Conservation (phyloP, 1,140 invertebrate species). For the Triops longicaudatus region DNA sequence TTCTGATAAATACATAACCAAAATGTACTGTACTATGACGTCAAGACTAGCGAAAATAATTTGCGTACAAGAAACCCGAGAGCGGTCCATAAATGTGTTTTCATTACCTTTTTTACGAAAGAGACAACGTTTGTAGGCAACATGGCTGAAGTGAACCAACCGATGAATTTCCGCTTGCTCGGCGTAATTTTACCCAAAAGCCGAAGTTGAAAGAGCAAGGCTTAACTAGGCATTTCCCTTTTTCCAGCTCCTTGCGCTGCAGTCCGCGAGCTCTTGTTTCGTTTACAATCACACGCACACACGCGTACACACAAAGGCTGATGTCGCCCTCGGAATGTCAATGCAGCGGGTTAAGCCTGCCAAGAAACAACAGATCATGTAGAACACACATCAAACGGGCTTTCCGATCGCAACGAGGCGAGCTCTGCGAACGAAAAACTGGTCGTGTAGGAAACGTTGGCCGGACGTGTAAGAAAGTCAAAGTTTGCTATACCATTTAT, state of each 20-base stretch:
- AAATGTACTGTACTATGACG: neutral
- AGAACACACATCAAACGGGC: neutral
- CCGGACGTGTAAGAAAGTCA: no score
- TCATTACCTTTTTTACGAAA: conserved; percentile 68
- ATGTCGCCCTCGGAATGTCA: no score
- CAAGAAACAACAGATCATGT: neutral
- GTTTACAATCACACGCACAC: no score
- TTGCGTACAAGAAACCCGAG: no score
- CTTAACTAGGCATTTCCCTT: no score
- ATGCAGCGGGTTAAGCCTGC: neutral
- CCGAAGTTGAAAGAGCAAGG: neutral
- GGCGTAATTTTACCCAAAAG: neutral
- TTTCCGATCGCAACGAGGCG: no score
- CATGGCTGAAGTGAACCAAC: conserved; percentile 41
- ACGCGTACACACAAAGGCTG: no score
- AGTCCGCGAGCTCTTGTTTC: no score
- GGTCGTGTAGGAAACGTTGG: no score
- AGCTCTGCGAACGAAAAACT: no score
- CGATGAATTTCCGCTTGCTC: neutral
- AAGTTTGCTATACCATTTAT: no score
- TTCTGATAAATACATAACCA: neutral
- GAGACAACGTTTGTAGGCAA: conserved; percentile 69
- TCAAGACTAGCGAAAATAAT: neutral
- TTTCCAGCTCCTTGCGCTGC: no score
- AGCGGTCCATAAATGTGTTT: neutral